Evolutionary conservation across 2,888 invertebrate genomes (phyloP).

Genomic region (Cecidostiba fungosa): DNA sequence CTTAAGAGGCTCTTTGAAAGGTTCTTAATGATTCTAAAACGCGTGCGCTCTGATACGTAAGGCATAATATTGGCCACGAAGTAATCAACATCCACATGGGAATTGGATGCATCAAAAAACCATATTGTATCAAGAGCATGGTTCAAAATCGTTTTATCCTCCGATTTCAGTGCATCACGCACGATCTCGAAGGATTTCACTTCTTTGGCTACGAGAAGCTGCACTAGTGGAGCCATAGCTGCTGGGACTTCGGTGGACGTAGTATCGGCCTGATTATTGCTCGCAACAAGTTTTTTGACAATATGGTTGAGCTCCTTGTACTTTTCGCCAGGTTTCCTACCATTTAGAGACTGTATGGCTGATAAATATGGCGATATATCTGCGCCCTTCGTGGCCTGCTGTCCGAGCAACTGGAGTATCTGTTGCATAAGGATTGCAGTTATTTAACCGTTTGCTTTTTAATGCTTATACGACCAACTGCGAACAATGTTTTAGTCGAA

Average conservation of each 20-base stretch:
- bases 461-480: neutral
- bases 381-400: neutral
- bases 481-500: neutral
- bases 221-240: constrained; percentile 64
- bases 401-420: neutral
- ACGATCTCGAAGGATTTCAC: constrained; percentile 65
- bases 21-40: constrained; percentile 69
- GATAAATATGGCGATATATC: constrained; percentile 60
- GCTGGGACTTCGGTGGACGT: neutral
- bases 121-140: constrained; percentile 71
- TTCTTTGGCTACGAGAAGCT: constrained; percentile 68
- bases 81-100: constrained; percentile 68
- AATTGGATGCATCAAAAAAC: constrained; percentile 72
- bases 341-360: constrained; percentile 72
- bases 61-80: constrained; percentile 71
- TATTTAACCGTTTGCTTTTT: neutral
- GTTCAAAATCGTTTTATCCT: constrained; percentile 69
- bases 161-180: constrained; percentile 72
- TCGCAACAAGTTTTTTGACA: neutral
- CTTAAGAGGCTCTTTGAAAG: constrained; percentile 66
- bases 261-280: neutral
- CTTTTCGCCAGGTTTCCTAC: constrained; percentile 70
- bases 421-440: constrained; percentile 17
- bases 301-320: constrained; percentile 41
- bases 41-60: constrained; percentile 69